Evolutionary conservation across 2,797 vertebrate genomes (phyloP).

Genomic region (Myripristis murdjan): DNA sequence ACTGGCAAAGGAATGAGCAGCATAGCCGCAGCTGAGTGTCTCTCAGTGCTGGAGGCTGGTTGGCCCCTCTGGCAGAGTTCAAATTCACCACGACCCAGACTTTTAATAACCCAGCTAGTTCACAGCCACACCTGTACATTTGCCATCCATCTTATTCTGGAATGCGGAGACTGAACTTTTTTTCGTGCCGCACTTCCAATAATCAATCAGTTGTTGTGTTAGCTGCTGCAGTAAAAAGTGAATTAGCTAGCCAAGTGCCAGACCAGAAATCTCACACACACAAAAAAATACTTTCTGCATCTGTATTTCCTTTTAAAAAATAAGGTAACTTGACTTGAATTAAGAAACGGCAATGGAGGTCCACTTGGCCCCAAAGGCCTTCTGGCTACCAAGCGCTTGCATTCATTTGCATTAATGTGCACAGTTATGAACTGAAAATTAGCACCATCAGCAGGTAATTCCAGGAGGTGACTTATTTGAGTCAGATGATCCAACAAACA

Average conservation of each 20-base stretch:
- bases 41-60: slow-evolving; percentile 44
- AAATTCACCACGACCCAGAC: slow-evolving; percentile 33
- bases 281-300: too few species aligned
- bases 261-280: too few species aligned
- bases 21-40: slow-evolving; percentile 46
- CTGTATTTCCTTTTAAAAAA: too few species aligned
- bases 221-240: too few species aligned
- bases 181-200: too few species aligned
- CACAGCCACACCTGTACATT: slow-evolving; percentile 31
- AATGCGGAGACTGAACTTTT: too few species aligned
- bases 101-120: slow-evolving; percentile 20
- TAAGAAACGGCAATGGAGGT: slow-evolving; percentile 30
- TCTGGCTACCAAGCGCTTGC: slow-evolving; percentile 23
- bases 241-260: too few species aligned
- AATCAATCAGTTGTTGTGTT: too few species aligned
- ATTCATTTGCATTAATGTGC: neutral
- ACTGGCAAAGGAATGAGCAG: slow-evolving; percentile 12
- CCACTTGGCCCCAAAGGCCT: slow-evolving; percentile 62
- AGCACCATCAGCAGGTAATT: neutral
- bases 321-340: too few species aligned
- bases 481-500: neutral
- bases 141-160: too few species aligned
- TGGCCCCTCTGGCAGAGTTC: slow-evolving; percentile 47
- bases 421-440: neutral
- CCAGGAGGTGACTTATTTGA: too few species aligned